Base-by-base conservation (phyloP, 53 echinoderm and acorn worm genomes). In the Astropecten irregularis region DNA sequence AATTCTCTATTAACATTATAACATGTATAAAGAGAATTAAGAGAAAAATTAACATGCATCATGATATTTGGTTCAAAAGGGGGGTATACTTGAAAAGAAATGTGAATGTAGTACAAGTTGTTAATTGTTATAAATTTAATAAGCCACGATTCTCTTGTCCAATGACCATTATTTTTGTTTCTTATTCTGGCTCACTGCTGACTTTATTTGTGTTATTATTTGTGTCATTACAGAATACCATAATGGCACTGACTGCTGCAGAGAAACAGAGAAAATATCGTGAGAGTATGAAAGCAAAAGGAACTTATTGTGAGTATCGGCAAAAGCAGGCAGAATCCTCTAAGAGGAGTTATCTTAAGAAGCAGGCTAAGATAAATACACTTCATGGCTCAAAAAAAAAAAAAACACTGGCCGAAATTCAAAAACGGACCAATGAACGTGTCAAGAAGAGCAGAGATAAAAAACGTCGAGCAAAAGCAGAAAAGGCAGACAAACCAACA, bases 301-400 rank as follows among this genome's bases (percentile, higher is more conserved):
- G 82, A 27, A 81, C 40, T 61, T 82, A 82, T 82, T 35, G 16
- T 65, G 67, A 67, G 3, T 67, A 46, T 67, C 62, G 56, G 68
- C 66, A 66, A 62, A 15, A 33, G 31, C 67, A 38, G 26, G 32
- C 52, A 16, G 34, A 74, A 29, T 30, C 34, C 6, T 77, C 77
- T 4, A 34, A 31, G 36, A 77, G 30, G 59, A 77, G 77, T 59
- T 57, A 77, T 39, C 3, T 37, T 4, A 37, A 37, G 58, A 9
- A 77, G 58, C 33, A 35, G 21, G 11, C 21, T 34, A 58, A 57
- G 38, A 34, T 77, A 30, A 38, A 59, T 14, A 57, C 37, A 77
- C n/a, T n/a, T n/a, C n/a, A n/a, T n/a, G n/a, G n/a, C n/a, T n/a
- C n/a, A n/a, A n/a, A n/a, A n/a, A n/a, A 59, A n/a, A 77, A 77